Conservation (phyloP, 2,888 invertebrate genomes). For the Philonicus albiceps region DNA sequence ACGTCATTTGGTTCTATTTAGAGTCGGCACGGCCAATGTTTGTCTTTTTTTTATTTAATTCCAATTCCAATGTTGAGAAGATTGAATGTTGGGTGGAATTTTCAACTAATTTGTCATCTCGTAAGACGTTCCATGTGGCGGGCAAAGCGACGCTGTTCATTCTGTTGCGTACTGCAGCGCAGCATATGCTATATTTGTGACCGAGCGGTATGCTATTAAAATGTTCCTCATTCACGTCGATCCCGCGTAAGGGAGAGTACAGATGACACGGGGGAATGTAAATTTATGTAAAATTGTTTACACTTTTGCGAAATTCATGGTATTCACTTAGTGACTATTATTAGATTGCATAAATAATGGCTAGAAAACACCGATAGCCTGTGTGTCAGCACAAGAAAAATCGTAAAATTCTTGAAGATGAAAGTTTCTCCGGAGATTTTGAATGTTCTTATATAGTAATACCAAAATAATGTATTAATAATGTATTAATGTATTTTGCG, state of each 20-base stretch:
- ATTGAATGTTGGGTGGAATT: background rate
- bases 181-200: background rate
- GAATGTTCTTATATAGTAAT: background rate
- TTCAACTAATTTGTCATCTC: constrained; percentile 18
- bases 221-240: constrained; percentile 22
- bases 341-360: background rate
- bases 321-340: background rate
- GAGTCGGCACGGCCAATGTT: background rate
- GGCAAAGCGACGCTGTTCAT: background rate
- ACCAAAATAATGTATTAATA: background rate
- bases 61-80: background rate
- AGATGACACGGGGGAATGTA: background rate
- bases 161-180: background rate
- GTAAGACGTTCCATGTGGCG: background rate
- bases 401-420: background rate
- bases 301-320: background rate
- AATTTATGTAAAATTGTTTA: constrained; percentile 29
- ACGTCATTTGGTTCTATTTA: constrained; percentile 32
- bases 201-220: background rate
- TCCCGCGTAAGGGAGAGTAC: background rate
- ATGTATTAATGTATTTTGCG: background rate
- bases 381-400: background rate
- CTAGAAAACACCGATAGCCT: background rate
- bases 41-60: background rate
- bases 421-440: background rate